phyloP scores from a whole-genome alignment of 2,888 invertebrate genomes.

The Prosapia bicincta region DNA sequence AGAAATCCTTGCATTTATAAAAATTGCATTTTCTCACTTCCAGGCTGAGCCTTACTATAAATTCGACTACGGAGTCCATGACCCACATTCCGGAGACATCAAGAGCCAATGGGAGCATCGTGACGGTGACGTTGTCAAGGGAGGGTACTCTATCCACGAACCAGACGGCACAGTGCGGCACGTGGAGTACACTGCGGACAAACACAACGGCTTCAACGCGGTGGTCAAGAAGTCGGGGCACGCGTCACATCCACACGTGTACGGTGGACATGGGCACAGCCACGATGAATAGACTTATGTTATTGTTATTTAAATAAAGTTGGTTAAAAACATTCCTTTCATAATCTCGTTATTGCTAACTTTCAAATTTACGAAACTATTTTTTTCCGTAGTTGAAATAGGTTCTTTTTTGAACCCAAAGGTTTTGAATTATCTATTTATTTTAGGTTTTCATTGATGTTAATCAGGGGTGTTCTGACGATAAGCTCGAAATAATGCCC shows the following conservation, averaged over 20 bases:
- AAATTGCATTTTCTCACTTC: conserved; percentile 23
- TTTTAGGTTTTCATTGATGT: too few relatives aligned
- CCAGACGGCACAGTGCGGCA: conserved; percentile 72
- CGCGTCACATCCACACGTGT: conserved; percentile 33
- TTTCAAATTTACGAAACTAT: too few relatives aligned
- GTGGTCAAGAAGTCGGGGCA: conserved; percentile 49
- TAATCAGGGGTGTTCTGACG: too few relatives aligned
- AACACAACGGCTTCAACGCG: conserved; percentile 75
- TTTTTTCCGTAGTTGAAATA: too few relatives aligned
- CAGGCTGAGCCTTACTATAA: conserved; percentile 49
- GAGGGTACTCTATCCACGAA: conserved; percentile 52
- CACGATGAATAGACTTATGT: background rate
- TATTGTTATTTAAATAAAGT: background rate
- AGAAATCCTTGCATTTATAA: too few relatives aligned
- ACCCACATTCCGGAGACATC: conserved; percentile 49
- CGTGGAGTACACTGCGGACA: conserved; percentile 71
- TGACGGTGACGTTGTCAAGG: conserved; percentile 49
- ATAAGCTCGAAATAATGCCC: too few relatives aligned
- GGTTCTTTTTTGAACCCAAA: too few relatives aligned
- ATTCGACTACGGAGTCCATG: conserved; percentile 49
- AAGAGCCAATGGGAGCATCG: conserved; percentile 50
- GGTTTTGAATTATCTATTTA: too few relatives aligned
- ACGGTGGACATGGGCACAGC: conserved; percentile 18
- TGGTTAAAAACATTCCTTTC: too few relatives aligned
- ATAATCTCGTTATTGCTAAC: too few relatives aligned